A percentile compares a stretch with the other conserved stretches of the same genome.
Conservation (phyloP, 2,113 vertebrate species). For the Ellobius talpinus region DNA sequence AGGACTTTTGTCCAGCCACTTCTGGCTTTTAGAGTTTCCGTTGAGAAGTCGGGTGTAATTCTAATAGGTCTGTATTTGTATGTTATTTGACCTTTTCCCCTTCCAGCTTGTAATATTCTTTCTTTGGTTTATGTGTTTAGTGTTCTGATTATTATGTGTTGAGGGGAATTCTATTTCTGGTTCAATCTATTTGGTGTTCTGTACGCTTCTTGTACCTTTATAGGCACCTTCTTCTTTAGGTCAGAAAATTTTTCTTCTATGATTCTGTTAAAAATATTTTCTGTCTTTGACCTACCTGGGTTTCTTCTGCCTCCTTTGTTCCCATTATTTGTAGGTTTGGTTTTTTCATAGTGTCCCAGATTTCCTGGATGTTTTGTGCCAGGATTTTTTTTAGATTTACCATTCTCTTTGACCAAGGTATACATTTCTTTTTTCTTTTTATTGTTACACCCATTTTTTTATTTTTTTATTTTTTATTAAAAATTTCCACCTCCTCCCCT, state of each 20-base stretch:
- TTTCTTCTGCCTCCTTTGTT: not conserved
- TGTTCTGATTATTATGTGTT: not conserved
- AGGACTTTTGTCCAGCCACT: not conserved
- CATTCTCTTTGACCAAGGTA: not conserved
- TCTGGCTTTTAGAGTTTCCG: not conserved
- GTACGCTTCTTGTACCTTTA: not conserved
- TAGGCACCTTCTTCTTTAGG: not conserved
- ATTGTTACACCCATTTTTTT: no score
- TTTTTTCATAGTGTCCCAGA: not conserved
- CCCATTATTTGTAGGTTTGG: not conserved
- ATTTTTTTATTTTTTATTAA: no score
- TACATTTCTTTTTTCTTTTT: not conserved
- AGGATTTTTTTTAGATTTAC: not conserved
- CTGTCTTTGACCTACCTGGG: not conserved
- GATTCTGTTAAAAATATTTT: not conserved
- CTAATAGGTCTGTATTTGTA: not conserved
- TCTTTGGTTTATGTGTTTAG: not conserved
- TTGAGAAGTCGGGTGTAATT: not conserved
- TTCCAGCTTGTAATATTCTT: not conserved
- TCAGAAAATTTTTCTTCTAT: not conserved
- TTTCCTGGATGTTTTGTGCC: not conserved
- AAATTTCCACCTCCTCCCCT: no score
- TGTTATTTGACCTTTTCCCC: not conserved
- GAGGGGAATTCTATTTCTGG: not conserved
- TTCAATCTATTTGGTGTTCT: not conserved